A percentile compares a stretch with the other conserved stretches of the same genome.
Evolutionary conservation across 2,888 invertebrate genomes (phyloP).

Genomic region (Marasmarcha lunaedactyla): DNA sequence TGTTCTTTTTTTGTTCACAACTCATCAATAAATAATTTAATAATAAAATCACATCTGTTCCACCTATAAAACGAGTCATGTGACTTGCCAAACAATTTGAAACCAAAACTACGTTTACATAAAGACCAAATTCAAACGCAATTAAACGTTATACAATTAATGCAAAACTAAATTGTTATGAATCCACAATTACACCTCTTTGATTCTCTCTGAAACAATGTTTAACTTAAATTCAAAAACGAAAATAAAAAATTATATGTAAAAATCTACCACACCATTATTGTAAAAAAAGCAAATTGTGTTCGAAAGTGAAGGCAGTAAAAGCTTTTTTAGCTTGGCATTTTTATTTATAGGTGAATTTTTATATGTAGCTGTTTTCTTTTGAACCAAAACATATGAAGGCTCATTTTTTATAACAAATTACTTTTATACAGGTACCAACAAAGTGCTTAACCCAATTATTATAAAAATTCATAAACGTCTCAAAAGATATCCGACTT

Average conservation of each 20-base stretch:
- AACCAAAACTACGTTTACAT: not conserved
- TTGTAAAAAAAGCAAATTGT: too few species aligned
- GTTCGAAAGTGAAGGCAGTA: too few species aligned
- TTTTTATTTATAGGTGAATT: slow-evolving; percentile 43
- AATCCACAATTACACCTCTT: too few species aligned
- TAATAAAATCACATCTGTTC: slow-evolving; percentile 53
- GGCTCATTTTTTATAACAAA: too few species aligned
- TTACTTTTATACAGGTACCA: not conserved
- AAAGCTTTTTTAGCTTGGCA: too few species aligned
- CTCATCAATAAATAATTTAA: slow-evolving; percentile 3
- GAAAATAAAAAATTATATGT: too few species aligned
- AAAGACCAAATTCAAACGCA: too few species aligned
- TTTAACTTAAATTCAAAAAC: too few species aligned
- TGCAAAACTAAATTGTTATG: too few species aligned
- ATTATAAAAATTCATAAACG: not conserved
- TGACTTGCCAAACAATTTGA: slow-evolving; percentile 23
- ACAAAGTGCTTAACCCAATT: not conserved
- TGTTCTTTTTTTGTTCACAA: slow-evolving; percentile 1
- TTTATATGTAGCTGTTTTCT: not conserved
- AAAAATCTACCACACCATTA: too few species aligned
- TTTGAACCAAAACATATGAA: slow-evolving; percentile 68
- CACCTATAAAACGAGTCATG: slow-evolving; percentile 67
- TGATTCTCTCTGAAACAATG: too few species aligned
- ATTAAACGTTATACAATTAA: too few species aligned
- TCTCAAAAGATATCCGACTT: not conserved